Evolutionary conservation across 2,888 invertebrate genomes (phyloP).

Genomic region (Dione vanillae): DNA sequence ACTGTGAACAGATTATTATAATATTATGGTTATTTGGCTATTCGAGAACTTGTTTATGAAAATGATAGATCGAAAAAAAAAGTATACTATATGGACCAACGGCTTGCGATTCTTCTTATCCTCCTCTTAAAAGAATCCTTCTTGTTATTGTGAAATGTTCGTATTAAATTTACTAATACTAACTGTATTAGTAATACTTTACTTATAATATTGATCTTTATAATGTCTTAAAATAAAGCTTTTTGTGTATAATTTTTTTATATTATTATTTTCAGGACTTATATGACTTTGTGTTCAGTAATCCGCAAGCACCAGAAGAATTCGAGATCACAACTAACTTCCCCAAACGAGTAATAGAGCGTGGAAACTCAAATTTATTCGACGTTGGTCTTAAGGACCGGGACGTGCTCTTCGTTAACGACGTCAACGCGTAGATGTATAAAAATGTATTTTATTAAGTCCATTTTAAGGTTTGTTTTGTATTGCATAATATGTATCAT

Average conservation of each 20-base stretch:
- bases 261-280: constrained; percentile 87
- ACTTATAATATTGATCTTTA: too few relatives aligned
- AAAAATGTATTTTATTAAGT: background rate
- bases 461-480: background rate
- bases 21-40: too few relatives aligned
- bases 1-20: too few relatives aligned
- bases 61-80: too few relatives aligned
- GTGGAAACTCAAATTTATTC: constrained; percentile 85
- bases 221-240: too few relatives aligned
- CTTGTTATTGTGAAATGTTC: too few relatives aligned
- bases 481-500: constrained; percentile 8
- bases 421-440: constrained; percentile 90
- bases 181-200: too few relatives aligned
- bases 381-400: constrained; percentile 94
- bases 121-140: too few relatives aligned
- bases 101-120: too few relatives aligned
- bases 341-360: constrained; percentile 92
- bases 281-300: constrained; percentile 97
- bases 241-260: background rate
- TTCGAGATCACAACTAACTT: constrained; percentile 98
- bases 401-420: constrained; percentile 97
- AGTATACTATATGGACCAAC: too few relatives aligned
- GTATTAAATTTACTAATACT: too few relatives aligned
- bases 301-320: constrained; percentile 95
- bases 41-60: too few relatives aligned